Conservation (phyloP, 2,797 vertebrate species). For the Geotrypetes seraphini region DNA sequence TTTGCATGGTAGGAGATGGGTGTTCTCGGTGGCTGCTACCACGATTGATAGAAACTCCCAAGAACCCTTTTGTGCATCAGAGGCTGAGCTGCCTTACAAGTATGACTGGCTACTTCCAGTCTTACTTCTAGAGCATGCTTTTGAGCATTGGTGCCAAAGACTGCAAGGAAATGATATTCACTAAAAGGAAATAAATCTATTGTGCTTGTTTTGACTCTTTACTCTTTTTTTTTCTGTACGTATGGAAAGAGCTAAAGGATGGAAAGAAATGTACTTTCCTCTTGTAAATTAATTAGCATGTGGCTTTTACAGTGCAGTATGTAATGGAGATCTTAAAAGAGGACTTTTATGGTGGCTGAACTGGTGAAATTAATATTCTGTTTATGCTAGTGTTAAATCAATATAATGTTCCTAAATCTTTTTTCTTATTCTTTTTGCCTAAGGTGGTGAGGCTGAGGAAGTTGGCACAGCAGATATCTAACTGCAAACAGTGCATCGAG, state of each 20-base stretch:
- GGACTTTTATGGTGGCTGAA: too few species aligned
- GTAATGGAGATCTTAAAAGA: not conserved
- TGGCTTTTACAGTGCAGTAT: constrained; percentile 12
- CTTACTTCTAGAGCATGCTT: too few species aligned
- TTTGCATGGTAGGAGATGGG: too few species aligned
- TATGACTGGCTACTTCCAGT: too few species aligned
- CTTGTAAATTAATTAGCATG: constrained; percentile 27
- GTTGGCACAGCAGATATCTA: constrained; percentile 88
- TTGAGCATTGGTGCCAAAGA: too few species aligned
- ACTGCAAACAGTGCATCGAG: constrained; percentile 96
- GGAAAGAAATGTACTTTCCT: constrained; percentile 24
- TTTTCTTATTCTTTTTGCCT: constrained; percentile 14
- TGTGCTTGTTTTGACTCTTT: constrained; percentile 57
- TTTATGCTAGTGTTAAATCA: too few species aligned
- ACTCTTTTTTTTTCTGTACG: constrained; percentile 32
- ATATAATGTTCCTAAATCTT: too few species aligned
- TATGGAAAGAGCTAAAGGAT: constrained; percentile 44
- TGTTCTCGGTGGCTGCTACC: too few species aligned
- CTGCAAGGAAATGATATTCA: constrained; percentile 50
- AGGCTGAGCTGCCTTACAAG: too few species aligned
- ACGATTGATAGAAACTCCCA: too few species aligned
- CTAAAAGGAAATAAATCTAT: constrained; percentile 42
- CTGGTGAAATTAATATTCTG: too few species aligned
- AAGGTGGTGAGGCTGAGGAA: constrained; percentile 86
- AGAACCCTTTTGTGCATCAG: too few species aligned